Evolutionary conservation across 1,140 invertebrate genomes (phyloP).

Genomic region (Hesperophylax magnus): DNA sequence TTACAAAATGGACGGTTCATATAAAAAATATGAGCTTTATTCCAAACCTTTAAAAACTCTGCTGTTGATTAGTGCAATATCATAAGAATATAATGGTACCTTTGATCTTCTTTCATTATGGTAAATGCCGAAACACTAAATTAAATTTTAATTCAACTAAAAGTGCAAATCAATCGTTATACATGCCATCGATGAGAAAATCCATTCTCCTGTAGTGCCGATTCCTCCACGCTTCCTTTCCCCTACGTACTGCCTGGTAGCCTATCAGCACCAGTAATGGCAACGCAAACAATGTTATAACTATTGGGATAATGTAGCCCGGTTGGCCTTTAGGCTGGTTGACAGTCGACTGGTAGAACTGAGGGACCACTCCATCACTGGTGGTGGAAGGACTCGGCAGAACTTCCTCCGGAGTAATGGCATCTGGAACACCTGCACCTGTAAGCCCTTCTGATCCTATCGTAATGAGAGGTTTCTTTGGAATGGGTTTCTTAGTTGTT

Average conservation of each 20-base stretch:
- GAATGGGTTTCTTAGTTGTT: conserved; percentile 59
- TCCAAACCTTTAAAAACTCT: no score
- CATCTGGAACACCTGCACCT: not conserved
- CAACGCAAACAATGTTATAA: conserved; percentile 76
- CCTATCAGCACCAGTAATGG: conserved; percentile 75
- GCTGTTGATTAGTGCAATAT: no score
- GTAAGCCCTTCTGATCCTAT: conserved; percentile 59
- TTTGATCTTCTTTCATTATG: no score
- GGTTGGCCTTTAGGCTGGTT: conserved; percentile 65
- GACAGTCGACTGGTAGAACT: conserved; percentile 44
- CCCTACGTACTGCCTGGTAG: conserved; percentile 75
- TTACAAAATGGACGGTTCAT: no score
- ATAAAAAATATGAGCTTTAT: no score
- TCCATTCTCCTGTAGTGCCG: conserved; percentile 85
- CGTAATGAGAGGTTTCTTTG: conserved; percentile 63
- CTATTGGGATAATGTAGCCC: conserved; percentile 76
- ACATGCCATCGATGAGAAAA: conserved; percentile 85
- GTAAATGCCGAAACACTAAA: no score
- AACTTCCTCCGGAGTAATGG: conserved; percentile 15
- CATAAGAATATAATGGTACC: no score
- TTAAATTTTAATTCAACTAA: not conserved
- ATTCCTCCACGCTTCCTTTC: conserved; percentile 82
- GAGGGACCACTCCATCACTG: conserved; percentile 1
- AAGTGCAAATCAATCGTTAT: conserved; percentile 74
- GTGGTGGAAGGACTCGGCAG: conserved; percentile 3